phyloP scores from a whole-genome alignment of 2,888 invertebrate species.

The Apamea epomidion region DNA sequence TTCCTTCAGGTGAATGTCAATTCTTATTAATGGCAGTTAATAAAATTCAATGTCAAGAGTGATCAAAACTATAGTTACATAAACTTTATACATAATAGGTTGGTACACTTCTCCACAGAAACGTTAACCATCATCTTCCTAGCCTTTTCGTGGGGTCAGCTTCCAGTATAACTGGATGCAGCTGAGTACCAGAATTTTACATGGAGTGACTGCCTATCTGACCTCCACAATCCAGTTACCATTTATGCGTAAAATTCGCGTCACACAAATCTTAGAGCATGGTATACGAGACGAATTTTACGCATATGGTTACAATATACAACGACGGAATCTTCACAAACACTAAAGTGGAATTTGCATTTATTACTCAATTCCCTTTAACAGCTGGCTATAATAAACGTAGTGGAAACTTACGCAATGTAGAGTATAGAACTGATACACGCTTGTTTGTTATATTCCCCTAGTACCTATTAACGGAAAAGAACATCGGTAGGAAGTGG shows the following conservation, averaged over 20 bases:
- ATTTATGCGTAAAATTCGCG: not conserved
- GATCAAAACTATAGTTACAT: not conserved
- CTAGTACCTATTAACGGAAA: conserved; percentile 32
- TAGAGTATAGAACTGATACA: conserved; percentile 10
- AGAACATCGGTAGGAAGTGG: conserved; percentile 19
- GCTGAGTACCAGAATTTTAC: too few species aligned
- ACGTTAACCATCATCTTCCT: not conserved
- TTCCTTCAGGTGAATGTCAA: not conserved
- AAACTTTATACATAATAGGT: not conserved
- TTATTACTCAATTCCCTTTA: conserved; percentile 29
- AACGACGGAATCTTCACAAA: conserved; percentile 6
- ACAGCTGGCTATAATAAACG: conserved; percentile 16
- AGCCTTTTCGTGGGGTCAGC: too few species aligned
- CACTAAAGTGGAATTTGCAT: conserved; percentile 37
- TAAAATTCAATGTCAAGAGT: not conserved
- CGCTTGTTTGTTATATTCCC: conserved; percentile 28
- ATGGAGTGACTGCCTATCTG: too few species aligned
- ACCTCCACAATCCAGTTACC: too few species aligned
- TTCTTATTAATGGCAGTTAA: not conserved
- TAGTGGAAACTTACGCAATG: conserved; percentile 43
- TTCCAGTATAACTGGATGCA: too few species aligned
- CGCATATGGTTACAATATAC: not conserved
- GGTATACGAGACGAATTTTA: not conserved
- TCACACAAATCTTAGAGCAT: too few species aligned
- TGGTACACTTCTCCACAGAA: not conserved